Base-by-base conservation (phyloP, 2,797 vertebrate species). In the Alfaro cultratus region DNA sequence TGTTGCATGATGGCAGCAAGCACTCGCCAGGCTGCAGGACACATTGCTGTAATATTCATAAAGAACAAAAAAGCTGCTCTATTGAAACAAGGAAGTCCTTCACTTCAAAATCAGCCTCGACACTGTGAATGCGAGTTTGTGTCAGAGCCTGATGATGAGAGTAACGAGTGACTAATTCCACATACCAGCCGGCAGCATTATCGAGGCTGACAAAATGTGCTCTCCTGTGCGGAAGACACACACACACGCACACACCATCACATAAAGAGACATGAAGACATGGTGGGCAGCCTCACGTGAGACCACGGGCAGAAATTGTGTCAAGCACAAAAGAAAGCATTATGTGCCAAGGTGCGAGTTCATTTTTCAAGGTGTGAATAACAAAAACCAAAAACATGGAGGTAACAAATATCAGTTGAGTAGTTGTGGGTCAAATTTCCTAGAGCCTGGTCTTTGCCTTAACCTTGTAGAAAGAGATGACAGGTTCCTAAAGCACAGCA, bases 391-490 rank as follows among this genome's bases (percentile, higher is more conserved):
- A 80, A 88, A 79, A 88, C 86, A 89, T 31, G 16, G 41, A 91
- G 87, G 85, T 62, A 86, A 90, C 51, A 85, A 91, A 94, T 91
- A 91, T 89, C 89, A 74, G 87, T 91, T 92, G 88, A 82, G 53
- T 89, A 83, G 80, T 86, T 75, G 84, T 73, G 85, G 89, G 86
- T 93, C 89, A 86, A 77, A 91, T 94, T 95, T 91, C 91, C 90
- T 92, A 92, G 91, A 92, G 88, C 88, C 85, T 90, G 91, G 89
- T 92, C 88, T 94, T 94, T 92, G 92, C 92, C 89, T 88, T 93
- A 93, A 93, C 92, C 91, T 94, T 94, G 91, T 95, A 95, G 94
- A 94, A 92, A 90, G 89, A 96, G 92, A 94, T 95, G 94, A 94
- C 93, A 94, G 90, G 91, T 94, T 23, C 92, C 89, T 93, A 91